Evolutionary conservation across 2,113 vertebrate species (phyloP).

Genomic region (Sturnira hondurensis): DNA sequence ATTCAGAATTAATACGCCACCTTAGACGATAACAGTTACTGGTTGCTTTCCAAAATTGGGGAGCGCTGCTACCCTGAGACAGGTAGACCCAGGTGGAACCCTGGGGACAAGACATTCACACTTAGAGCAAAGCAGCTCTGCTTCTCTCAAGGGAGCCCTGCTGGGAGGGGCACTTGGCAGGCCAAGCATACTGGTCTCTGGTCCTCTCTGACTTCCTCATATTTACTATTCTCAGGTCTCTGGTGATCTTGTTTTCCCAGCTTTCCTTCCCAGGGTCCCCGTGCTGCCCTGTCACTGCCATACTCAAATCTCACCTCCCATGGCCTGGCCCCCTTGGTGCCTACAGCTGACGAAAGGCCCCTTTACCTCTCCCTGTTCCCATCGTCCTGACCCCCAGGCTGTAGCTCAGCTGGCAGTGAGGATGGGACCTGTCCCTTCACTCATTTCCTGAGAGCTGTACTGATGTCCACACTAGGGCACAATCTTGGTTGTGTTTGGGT

Average conservation of each 20-base stretch:
- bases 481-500: no score
- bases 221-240: background rate
- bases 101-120: background rate
- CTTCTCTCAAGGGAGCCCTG: background rate
- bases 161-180: fast-evolving
- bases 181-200: fast-evolving
- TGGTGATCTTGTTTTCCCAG: no score
- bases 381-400: fast-evolving
- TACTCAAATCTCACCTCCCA: background rate
- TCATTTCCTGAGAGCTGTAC: background rate
- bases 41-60: fast-evolving
- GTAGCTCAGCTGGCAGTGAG: no score
- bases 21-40: no score
- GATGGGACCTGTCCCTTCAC: background rate
- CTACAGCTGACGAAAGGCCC: fast-evolving
- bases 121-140: background rate
- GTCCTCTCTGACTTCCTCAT: background rate
- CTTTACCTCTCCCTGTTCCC: background rate
- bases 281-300: fast-evolving
- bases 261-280: background rate
- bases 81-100: fast-evolving
- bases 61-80: background rate
- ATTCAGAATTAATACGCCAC: fast-evolving
- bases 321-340: fast-evolving
- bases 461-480: fast-evolving